A percentile compares a stretch with the other conserved stretches of the same genome.
phyloP scores from a whole-genome alignment of 2,888 invertebrate genomes.

The Rhopalosiphum nymphaeae region DNA sequence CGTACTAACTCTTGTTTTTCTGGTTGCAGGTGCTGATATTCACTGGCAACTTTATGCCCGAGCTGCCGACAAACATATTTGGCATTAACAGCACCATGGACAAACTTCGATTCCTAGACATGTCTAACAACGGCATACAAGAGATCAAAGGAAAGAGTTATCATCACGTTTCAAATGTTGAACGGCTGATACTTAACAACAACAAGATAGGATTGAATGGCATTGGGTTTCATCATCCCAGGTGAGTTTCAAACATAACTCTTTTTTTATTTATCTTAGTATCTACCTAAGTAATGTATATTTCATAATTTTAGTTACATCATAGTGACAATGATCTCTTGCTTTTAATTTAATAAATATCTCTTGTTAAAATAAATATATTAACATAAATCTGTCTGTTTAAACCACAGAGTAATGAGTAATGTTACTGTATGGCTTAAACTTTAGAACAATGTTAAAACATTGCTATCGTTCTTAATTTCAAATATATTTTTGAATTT shows the following conservation, averaged over 20 bases:
- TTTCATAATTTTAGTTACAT: background rate
- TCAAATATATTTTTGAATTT: background rate
- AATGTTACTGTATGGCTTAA: background rate
- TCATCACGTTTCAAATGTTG: constrained; percentile 80
- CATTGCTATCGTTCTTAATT: background rate
- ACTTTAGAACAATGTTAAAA: background rate
- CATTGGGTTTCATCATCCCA: constrained; percentile 76
- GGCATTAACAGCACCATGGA: constrained; percentile 76
- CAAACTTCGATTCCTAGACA: constrained; percentile 77
- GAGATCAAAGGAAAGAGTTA: constrained; percentile 82
- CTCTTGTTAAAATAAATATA: background rate
- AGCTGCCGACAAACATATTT: constrained; percentile 80
- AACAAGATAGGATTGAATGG: constrained; percentile 77
- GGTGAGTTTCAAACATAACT: constrained; percentile 65
- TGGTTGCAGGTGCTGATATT: constrained; percentile 76
- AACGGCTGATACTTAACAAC: constrained; percentile 79
- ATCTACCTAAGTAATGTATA: background rate
- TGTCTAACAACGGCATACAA: constrained; percentile 80
- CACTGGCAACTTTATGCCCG: constrained; percentile 78
- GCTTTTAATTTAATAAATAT: background rate
- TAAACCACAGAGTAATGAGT: background rate
- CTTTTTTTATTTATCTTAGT: background rate
- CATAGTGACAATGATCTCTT: background rate
- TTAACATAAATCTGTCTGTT: background rate
- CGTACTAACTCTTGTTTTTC: background rate